Conservation (phyloP, 2,113 vertebrate species). For the Monarcha castaneiventris region DNA sequence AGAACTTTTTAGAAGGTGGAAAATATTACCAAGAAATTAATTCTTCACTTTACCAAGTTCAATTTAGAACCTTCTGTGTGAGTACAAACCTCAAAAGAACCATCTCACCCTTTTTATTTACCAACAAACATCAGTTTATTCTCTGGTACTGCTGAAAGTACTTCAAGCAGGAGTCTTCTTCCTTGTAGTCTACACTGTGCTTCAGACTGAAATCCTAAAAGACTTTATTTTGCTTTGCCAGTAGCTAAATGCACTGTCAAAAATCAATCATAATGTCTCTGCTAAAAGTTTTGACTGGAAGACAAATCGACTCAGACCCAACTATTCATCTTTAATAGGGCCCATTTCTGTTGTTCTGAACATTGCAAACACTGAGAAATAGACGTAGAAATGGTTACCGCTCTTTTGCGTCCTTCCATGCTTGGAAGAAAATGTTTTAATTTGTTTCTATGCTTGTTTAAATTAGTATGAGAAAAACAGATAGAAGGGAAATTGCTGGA, state of each 20-base stretch:
- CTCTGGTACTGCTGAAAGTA: background rate
- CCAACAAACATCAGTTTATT: background rate
- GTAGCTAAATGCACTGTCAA: background rate
- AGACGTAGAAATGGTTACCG: background rate
- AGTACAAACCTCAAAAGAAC: background rate
- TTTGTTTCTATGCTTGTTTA: background rate
- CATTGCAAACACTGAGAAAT: background rate
- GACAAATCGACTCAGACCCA: background rate
- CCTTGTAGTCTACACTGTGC: fast-evolving
- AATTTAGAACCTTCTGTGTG: background rate
- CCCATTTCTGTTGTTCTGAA: background rate
- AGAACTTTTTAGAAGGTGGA: background rate
- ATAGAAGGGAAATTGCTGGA: background rate
- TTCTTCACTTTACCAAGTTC: background rate
- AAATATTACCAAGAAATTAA: background rate
- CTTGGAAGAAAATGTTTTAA: background rate
- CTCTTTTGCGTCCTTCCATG: background rate
- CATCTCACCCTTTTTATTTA: background rate
- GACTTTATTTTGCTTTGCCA: background rate
- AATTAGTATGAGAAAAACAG: background rate
- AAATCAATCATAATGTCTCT: background rate
- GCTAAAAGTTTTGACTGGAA: background rate
- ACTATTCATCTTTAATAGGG: background rate
- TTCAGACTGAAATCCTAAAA: background rate
- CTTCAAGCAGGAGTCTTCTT: background rate